Conservation (phyloP, 2,888 invertebrate genomes). For the Temnothorax ravouxi region DNA sequence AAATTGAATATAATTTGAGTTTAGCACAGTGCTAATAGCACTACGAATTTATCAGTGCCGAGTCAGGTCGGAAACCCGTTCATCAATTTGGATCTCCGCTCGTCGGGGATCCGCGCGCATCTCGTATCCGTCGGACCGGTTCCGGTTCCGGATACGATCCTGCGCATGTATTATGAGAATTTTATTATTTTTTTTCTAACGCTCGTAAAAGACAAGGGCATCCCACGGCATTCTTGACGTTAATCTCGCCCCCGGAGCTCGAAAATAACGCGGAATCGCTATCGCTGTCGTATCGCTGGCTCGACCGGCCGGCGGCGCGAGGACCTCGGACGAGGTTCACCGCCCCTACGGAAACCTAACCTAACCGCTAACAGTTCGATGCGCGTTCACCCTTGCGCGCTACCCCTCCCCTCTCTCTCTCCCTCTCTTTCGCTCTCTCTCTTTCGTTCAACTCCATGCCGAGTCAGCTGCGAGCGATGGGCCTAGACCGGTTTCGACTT, state of each 20-base stretch:
- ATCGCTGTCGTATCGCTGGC: neutral
- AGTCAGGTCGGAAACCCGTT: too few species aligned
- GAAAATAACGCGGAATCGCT: conserved; percentile 6
- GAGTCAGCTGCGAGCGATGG: conserved; percentile 43
- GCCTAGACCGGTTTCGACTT: neutral
- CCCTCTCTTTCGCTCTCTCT: neutral
- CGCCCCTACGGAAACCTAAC: conserved; percentile 60
- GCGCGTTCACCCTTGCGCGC: conserved; percentile 42
- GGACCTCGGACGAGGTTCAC: conserved; percentile 62
- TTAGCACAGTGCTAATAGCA: too few species aligned
- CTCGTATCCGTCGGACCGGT: too few species aligned
- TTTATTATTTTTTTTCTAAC: neutral
- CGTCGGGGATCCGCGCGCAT: too few species aligned
- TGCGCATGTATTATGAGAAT: too few species aligned
- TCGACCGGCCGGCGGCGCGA: conserved; percentile 16
- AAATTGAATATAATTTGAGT: too few species aligned
- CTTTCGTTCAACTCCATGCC: neutral
- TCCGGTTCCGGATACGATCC: too few species aligned
- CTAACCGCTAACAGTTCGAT: conserved; percentile 65
- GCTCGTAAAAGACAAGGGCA: neutral
- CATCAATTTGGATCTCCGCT: too few species aligned
- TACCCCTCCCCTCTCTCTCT: neutral
- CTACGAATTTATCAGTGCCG: too few species aligned
- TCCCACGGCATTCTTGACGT: neutral
- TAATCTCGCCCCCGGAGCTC: neutral